Base-by-base conservation (phyloP, 1,140 invertebrate genomes). In the Trichonephila inaurata region DNA sequence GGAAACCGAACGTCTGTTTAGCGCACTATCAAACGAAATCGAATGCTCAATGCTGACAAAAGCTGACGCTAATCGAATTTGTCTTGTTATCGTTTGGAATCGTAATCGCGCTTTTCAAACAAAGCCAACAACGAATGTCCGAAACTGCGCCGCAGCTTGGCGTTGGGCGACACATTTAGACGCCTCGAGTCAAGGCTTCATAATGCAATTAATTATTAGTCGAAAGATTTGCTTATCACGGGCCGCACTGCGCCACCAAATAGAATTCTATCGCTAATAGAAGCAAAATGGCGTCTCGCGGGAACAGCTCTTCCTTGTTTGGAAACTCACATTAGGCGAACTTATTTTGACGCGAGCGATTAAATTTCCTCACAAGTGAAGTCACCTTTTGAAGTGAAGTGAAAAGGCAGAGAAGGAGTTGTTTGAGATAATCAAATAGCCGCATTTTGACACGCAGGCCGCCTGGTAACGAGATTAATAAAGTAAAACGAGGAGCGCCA, bases 371-470 rank as follows among this genome's bases (percentile, higher is more conserved):
- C 18, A 14, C n/a, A 51, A 83, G n/a, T 60, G 82, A 58, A 51
- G 82, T 58, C 82, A 33, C 69, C 69, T 33, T 18, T 33, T 2
- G 14, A 77, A 77, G 69, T 33, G 69, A 77, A 77, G 24, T 77
- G 69, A 77, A 77, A 28, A 33, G 69, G 12, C 24, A 28, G 28
- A 24, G 28, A 51, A 33, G 40, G 60, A 87, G 19, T 21, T 87
- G 85, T 87, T 87, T 87, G n/a, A 51, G 58, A 18, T 87, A 87
- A 87, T 87, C 44, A n/a, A 87, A 87, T 87, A 87, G 18, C 85
- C 18, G 62, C 60, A 40, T 62, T 64, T 87, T 87, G 85, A 64
- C 60, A 28, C 18, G 24, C 19, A 19, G 44, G 16, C 58, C 18
- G 24, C 60, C 14, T 10, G 58, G 18, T 87, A 33, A 87, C 28